Percentiles rank a stretch among this genome's conserved stretches.
phyloP scores from a whole-genome alignment of 2,113 vertebrate genomes.

The Caracal caracal region DNA sequence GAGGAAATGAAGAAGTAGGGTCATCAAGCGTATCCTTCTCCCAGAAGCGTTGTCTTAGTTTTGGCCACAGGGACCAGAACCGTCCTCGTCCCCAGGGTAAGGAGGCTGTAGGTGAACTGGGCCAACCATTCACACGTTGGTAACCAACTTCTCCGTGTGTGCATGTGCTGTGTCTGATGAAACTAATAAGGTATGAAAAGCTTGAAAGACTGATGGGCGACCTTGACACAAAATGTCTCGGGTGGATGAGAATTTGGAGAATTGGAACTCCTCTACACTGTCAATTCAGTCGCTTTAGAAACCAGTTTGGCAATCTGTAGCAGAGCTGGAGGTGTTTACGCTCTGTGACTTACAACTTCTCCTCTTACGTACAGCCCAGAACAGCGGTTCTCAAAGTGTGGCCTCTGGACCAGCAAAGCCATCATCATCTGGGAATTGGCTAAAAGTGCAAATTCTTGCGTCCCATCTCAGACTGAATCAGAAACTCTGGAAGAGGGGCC shows the following conservation, averaged over 20 bases:
- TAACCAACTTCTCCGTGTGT: background rate
- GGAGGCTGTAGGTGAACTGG: background rate
- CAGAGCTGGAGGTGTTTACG: background rate
- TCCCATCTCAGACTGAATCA: background rate
- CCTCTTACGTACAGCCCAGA: background rate
- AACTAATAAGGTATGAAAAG: background rate
- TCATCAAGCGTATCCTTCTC: background rate
- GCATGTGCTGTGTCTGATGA: background rate
- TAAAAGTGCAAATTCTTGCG: background rate
- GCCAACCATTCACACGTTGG: too few relatives aligned
- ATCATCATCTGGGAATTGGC: background rate
- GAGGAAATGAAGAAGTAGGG: background rate
- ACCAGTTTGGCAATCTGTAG: background rate
- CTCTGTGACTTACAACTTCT: background rate
- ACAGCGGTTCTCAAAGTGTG: background rate
- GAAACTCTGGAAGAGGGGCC: background rate
- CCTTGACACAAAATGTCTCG: background rate
- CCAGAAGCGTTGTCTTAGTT: background rate
- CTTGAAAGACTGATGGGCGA: background rate
- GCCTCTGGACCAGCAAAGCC: background rate
- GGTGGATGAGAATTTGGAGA: background rate
- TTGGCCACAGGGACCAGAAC: background rate
- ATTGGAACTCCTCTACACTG: background rate
- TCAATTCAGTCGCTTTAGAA: background rate
- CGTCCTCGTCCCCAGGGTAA: background rate